A percentile compares a stretch with the other conserved stretches of the same genome.
These are phyloP conservation scores for Ischnus inquisitorius DNA, from an alignment of 2,888 invertebrate species.

Conservation along the genomic window DNA sequence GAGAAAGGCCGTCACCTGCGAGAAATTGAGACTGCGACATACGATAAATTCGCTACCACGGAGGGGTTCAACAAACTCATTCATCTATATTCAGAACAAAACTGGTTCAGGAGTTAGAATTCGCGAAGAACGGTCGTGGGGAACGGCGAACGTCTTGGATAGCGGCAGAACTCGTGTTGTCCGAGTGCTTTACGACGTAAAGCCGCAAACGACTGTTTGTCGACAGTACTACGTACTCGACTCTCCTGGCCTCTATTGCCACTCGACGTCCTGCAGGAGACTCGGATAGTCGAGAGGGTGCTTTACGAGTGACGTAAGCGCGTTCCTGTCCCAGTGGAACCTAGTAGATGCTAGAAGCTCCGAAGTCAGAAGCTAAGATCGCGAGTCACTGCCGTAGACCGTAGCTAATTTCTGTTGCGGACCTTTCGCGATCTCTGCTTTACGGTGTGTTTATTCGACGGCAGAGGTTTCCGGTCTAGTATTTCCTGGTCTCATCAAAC, in stretches of 20 bases:
- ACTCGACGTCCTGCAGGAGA: constrained; percentile 43
- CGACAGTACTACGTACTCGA: constrained; percentile 71
- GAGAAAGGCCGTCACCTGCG: constrained; percentile 50
- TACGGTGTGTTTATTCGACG: constrained; percentile 76
- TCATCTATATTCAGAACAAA: constrained; percentile 42
- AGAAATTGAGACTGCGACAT: constrained; percentile 60
- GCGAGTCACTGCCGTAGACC: constrained; percentile 1
- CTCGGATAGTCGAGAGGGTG: constrained; percentile 72
- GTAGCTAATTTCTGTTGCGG: constrained; percentile 50
- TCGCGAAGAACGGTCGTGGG: constrained; percentile 37
- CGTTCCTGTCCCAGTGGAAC: constrained; percentile 54
- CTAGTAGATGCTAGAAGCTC: constrained; percentile 12
- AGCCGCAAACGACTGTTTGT: constrained; percentile 78
- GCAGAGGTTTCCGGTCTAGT: constrained; percentile 38
- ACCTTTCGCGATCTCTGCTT: constrained; percentile 69
- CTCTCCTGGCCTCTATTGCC: constrained; percentile 13
- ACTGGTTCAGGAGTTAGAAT: constrained; percentile 30
- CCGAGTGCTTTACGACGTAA: constrained; percentile 76
- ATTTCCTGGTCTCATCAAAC: not conserved
- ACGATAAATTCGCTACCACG: constrained; percentile 64
- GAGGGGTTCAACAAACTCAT: constrained; percentile 40
- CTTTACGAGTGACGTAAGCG: constrained; percentile 79
- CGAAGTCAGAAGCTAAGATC: not conserved
- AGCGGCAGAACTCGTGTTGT: constrained; percentile 66
- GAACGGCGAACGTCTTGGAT: constrained; percentile 51